Base-by-base conservation (phyloP, 2,797 vertebrate genomes). In the Arremon brunneinucha region DNA sequence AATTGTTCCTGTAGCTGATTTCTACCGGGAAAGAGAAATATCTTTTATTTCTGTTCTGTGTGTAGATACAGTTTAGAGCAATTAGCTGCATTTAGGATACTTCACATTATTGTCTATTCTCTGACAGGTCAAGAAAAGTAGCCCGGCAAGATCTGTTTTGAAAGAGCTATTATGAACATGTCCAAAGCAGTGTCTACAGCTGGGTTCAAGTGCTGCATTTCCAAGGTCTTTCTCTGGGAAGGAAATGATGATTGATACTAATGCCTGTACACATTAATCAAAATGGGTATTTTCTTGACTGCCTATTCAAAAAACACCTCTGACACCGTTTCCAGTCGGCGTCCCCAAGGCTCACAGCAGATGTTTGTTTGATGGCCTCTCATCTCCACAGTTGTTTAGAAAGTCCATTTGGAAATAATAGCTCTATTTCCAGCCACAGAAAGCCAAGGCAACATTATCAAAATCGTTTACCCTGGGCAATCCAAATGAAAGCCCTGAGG, bases 361-460 rank as follows among this genome's bases (percentile, higher is more conserved):
- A 83, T 70, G 56, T 89, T 82, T 87, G n/a, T 85, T 91, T 90
- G 85, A 77, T 94, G 75, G 79, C 24, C 39, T 68, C 77, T 92
- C 76, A 83, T 91, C 55, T 72, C 74, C 35, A 68, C 34, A 71
- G 82, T 49, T 94, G 83, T 90, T 88, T 89, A 77, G 59, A 87
- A 96, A 93, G 86, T 76, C 90, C 89, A 53, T 92, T 97, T 96
- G 67, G 80, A 95, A 97, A 90, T 87, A 94, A 90, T 75, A 87
- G 79, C n/a, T 79, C 50, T 55, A 39, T 90, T 96, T 87, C 68
- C 52, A 89, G 63, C 32, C 85, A 74, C 80, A 94, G 88, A 90
- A 92, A 95, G 49, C 63, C 80, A 57, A 59, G 67, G 74, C 75
- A 77, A 72, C 59, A 79, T 85, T 83, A 88, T 92, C 70, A 91